These are phyloP conservation scores for Peromyscus eremicus DNA, from an alignment of 2,797 vertebrate species.

Conservation along the genomic window DNA sequence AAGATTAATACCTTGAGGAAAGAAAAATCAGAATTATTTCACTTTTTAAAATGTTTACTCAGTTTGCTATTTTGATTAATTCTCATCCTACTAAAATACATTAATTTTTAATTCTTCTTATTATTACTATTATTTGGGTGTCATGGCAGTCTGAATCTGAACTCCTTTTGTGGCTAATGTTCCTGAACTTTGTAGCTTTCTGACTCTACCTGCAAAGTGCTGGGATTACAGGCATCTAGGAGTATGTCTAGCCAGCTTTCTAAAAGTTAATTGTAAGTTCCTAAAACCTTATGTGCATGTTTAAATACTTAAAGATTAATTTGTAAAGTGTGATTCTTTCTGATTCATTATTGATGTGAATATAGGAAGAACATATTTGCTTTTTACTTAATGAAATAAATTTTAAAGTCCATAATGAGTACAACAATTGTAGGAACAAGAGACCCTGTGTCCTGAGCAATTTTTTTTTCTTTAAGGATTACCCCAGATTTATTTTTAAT, in stretches of 20 bases:
- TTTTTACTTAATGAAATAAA: background rate
- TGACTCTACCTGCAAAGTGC: background rate
- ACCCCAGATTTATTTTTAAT: constrained; percentile 24
- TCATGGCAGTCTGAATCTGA: background rate
- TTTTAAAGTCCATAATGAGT: background rate
- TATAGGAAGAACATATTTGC: background rate
- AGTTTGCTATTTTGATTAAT: background rate
- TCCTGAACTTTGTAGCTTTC: background rate
- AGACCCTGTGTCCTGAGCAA: background rate
- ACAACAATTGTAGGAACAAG: background rate
- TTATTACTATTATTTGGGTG: background rate
- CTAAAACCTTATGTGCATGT: background rate
- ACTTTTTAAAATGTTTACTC: background rate
- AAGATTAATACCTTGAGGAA: background rate
- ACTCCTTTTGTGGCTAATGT: too few species aligned
- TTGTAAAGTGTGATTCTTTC: background rate
- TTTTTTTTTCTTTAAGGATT: background rate
- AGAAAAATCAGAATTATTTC: background rate
- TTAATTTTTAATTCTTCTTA: background rate
- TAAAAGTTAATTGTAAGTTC: background rate
- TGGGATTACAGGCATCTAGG: background rate
- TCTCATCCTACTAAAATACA: background rate
- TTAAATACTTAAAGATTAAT: background rate
- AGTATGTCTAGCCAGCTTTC: background rate
- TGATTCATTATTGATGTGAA: background rate